These are phyloP conservation scores for Osmoderma eremita DNA, from an alignment of 2,888 invertebrate species.

Conservation along the genomic window DNA sequence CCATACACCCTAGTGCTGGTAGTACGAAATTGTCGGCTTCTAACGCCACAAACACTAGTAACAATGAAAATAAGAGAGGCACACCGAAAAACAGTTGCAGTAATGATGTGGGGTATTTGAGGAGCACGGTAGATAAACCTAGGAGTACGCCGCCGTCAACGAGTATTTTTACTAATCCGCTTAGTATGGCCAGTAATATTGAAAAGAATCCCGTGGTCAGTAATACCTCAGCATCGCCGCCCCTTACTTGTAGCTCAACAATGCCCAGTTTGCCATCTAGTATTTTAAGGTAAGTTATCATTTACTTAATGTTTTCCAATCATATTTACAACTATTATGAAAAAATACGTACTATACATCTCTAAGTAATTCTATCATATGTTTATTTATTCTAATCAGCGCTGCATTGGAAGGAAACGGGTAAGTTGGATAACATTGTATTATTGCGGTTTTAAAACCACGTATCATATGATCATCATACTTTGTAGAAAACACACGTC, in stretches of 20 bases:
- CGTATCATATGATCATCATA: constrained; percentile 21
- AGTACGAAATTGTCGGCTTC: constrained; percentile 52
- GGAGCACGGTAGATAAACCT: constrained; percentile 50
- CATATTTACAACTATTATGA: background rate
- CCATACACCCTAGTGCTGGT: constrained; percentile 56
- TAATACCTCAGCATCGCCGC: constrained; percentile 55
- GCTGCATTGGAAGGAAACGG: constrained; percentile 79
- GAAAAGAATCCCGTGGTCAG: constrained; percentile 49
- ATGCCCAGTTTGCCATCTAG: constrained; percentile 61
- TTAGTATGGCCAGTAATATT: constrained; percentile 60
- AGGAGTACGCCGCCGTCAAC: constrained; percentile 53
- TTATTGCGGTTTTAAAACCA: constrained; percentile 27
- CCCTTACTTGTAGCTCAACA: constrained; percentile 51
- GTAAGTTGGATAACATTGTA: constrained; percentile 58
- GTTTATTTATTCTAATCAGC: constrained; percentile 64
- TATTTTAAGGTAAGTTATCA: constrained; percentile 63
- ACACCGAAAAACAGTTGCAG: constrained; percentile 45
- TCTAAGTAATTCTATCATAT: background rate
- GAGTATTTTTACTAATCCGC: constrained; percentile 62
- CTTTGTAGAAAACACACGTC: constrained; percentile 2
- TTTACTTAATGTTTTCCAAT: constrained; percentile 52
- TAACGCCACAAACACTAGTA: constrained; percentile 63
- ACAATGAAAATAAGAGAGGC: constrained; percentile 59
- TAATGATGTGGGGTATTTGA: constrained; percentile 53
- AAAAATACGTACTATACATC: background rate